Conservation (phyloP, 2,888 invertebrate species). For the Endotricha flammealis region DNA sequence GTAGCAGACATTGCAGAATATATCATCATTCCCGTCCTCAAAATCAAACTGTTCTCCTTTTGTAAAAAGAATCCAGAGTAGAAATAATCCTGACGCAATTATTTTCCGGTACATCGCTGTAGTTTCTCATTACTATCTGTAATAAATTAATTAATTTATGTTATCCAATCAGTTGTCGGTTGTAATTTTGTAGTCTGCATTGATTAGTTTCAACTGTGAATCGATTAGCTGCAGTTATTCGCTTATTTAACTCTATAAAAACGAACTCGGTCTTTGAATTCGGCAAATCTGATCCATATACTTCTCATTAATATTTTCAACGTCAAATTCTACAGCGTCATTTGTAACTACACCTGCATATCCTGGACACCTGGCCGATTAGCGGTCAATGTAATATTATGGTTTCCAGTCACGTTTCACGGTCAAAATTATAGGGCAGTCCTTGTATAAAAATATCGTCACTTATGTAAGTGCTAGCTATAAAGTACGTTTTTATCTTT, state of each 20-base stretch:
- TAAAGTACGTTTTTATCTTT: constrained; percentile 58
- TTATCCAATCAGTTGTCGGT: too few species aligned
- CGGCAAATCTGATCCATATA: too few species aligned
- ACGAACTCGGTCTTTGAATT: too few species aligned
- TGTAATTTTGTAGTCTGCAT: too few species aligned
- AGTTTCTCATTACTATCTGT: constrained; percentile 61
- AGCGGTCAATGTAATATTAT: constrained; percentile 14
- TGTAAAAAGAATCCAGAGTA: constrained; percentile 32
- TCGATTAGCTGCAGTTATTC: too few species aligned
- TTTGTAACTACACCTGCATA: too few species aligned
- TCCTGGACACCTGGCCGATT: constrained; percentile 41
- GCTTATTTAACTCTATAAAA: too few species aligned
- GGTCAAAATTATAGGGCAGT: constrained; percentile 21
- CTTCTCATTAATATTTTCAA: too few species aligned
- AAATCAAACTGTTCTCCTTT: constrained; percentile 40
- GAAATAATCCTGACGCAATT: constrained; percentile 30
- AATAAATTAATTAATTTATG: constrained; percentile 22
- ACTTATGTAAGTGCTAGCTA: constrained; percentile 11
- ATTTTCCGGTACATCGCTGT: constrained; percentile 48
- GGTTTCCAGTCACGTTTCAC: constrained; percentile 40
- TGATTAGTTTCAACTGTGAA: too few species aligned
- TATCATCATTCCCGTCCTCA: constrained; percentile 42
- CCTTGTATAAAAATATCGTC: constrained; percentile 16
- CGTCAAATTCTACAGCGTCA: too few species aligned
- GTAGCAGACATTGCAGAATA: constrained; percentile 51